Evolutionary conservation across 2,797 vertebrate genomes (phyloP).

Genomic region (Holocentrus rufus): DNA sequence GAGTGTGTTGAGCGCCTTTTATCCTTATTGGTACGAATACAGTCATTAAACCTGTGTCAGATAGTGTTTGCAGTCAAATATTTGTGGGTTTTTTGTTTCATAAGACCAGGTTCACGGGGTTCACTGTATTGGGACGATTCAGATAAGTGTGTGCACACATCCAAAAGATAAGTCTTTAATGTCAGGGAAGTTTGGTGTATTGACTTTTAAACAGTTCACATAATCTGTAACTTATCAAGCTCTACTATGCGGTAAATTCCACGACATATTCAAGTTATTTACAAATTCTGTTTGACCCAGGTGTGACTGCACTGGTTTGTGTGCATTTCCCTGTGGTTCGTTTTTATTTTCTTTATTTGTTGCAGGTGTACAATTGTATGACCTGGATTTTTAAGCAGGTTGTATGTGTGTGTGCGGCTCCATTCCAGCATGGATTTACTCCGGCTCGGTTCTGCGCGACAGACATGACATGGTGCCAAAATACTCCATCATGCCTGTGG

Average conservation of each 20-base stretch:
- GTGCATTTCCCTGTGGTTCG: no score
- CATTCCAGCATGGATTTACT: conserved; percentile 51
- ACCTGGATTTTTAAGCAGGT: conserved; percentile 4
- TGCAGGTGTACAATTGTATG: conserved; percentile 59
- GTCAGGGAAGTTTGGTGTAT: no score
- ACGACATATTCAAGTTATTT: no score
- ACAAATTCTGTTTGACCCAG: no score
- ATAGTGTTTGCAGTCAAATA: not conserved
- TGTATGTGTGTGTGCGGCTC: conserved; percentile 40
- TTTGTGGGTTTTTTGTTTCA: conserved; percentile 8
- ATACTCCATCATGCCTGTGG: conserved; percentile 68
- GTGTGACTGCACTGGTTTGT: not conserved
- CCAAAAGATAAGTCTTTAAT: no score
- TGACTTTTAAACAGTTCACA: no score
- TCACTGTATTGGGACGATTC: conserved; percentile 14
- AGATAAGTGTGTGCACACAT: no score
- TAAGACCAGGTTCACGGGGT: conserved; percentile 8
- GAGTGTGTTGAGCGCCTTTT: conserved; percentile 18
- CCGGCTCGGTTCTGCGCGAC: conserved; percentile 39
- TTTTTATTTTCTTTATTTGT: conserved; percentile 35
- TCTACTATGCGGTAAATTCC: not conserved
- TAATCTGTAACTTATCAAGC: no score
- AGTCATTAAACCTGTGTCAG: conserved; percentile 11
- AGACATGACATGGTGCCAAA: conserved; percentile 60
- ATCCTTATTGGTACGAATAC: conserved; percentile 21